Conservation (phyloP, 2,888 invertebrate genomes). For the Syrphus vitripennis region DNA sequence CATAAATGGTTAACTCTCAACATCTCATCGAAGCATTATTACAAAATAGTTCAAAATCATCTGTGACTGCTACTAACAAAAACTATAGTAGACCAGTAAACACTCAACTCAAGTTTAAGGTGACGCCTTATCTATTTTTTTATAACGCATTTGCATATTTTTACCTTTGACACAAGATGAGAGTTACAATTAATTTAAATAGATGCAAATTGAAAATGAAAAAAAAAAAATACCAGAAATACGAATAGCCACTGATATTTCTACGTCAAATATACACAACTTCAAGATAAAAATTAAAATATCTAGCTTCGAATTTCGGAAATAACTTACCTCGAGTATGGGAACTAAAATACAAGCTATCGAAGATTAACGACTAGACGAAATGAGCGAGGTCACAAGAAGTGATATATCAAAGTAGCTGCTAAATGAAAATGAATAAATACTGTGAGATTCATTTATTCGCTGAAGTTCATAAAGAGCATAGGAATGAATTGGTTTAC, state of each 20-base stretch:
- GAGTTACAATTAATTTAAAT: background rate
- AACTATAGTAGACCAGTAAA: no score
- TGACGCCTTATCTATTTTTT: background rate
- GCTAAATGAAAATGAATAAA: background rate
- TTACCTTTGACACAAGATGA: background rate
- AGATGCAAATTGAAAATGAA: background rate
- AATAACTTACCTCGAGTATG: background rate
- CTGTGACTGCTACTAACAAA: no score
- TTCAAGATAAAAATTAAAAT: background rate
- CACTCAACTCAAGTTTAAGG: background rate
- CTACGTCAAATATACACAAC: background rate
- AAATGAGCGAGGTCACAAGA: background rate
- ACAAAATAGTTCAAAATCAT: background rate
- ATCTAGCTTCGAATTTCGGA: background rate
- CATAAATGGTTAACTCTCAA: background rate
- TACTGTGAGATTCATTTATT: background rate
- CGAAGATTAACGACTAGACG: background rate
- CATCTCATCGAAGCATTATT: background rate
- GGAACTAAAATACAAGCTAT: background rate
- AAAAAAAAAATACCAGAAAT: no score
- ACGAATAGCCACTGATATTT: no score
- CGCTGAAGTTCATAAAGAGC: background rate
- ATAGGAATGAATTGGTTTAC: background rate
- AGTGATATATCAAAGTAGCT: background rate
- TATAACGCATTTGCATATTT: background rate